Evolutionary conservation across 2,888 invertebrate genomes (phyloP).

Genomic region (Crocallis elinguaria): DNA sequence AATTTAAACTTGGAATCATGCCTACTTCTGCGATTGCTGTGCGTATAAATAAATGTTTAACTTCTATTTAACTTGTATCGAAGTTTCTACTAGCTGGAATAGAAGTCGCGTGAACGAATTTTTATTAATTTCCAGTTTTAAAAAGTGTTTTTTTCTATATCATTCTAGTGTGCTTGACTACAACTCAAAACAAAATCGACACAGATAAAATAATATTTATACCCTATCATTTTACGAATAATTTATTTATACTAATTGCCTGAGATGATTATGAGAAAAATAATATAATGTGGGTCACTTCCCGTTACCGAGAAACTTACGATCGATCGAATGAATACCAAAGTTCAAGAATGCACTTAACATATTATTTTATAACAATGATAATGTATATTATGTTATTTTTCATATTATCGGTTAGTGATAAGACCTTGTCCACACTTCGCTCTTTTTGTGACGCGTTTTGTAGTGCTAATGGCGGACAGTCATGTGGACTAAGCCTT

Average conservation of each 20-base stretch:
- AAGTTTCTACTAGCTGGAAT: too few species aligned
- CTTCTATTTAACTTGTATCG: too few species aligned
- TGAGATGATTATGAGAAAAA: slow-evolving; percentile 9
- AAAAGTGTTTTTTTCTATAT: too few species aligned
- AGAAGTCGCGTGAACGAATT: too few species aligned
- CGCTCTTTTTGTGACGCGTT: not conserved
- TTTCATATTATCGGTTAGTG: slow-evolving; percentile 5
- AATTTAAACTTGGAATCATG: too few species aligned
- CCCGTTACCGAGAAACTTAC: slow-evolving; percentile 42
- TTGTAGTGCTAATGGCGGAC: not conserved
- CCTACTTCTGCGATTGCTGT: too few species aligned
- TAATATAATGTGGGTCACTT: slow-evolving; percentile 47
- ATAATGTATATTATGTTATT: not conserved
- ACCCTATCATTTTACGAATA: not conserved
- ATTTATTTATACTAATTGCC: not conserved
- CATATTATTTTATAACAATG: slow-evolving; percentile 23
- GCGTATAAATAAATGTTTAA: too few species aligned
- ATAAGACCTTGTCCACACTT: slow-evolving; percentile 2
- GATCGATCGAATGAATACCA: slow-evolving; percentile 29
- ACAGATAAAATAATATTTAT: not conserved
- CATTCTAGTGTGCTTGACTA: too few species aligned
- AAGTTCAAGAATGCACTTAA: slow-evolving; percentile 51
- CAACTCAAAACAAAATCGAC: too few species aligned
- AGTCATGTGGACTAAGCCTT: not conserved
- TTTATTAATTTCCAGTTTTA: too few species aligned